These are phyloP conservation scores for Notechis scutatus DNA, from an alignment of 2,113 vertebrate species.

Conservation along the genomic window DNA sequence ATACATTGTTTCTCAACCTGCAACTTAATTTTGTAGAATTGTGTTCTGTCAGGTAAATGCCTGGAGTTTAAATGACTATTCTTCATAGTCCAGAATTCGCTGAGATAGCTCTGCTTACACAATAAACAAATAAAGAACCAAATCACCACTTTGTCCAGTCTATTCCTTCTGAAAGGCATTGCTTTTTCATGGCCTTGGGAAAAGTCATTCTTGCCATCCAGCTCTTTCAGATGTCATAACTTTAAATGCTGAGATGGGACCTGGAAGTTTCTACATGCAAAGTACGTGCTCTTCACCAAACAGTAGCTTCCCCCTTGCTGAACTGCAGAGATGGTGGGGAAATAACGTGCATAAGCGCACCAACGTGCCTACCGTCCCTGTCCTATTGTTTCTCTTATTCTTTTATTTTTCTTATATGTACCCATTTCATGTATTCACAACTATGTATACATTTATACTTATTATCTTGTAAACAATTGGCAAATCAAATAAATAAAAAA, in stretches of 20 bases:
- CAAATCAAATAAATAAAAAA: no score
- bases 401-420: no score
- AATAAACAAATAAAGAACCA: neutral
- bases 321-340: neutral
- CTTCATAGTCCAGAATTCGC: neutral
- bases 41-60: neutral
- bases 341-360: no score
- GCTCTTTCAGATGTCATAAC: neutral
- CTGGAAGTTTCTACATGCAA: neutral
- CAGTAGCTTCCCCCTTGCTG: neutral
- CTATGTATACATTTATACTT: no score
- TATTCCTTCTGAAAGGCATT: neutral
- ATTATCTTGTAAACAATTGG: no score
- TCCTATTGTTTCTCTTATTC: no score
- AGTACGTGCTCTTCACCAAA: neutral
- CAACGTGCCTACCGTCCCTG: no score
- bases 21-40: neutral
- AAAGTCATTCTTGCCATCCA: neutral
- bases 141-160: neutral
- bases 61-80: neutral
- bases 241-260: neutral
- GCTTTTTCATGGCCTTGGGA: neutral
- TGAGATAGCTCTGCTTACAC: neutral
- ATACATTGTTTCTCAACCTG: neutral
- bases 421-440: no score